Base-by-base conservation (phyloP, 2,113 vertebrate species). In the Rhinichthys klamathensis region DNA sequence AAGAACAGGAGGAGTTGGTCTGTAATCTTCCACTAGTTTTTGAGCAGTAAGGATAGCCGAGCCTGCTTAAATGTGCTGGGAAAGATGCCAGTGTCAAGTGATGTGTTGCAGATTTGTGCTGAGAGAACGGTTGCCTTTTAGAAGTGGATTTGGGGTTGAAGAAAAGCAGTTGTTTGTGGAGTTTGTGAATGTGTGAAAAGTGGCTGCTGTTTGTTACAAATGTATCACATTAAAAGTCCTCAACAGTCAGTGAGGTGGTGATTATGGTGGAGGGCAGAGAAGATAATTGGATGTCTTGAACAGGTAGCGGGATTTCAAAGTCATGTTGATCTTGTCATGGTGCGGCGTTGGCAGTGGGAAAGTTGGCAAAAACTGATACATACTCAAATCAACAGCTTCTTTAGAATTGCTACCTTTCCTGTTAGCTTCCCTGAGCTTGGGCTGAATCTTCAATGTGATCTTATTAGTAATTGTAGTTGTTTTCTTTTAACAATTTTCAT, bases 351-450 rank as follows among this genome's bases (percentile, higher is more conserved):
- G 25, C 44, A 51, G 72, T 15, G 73, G 73, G 3, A 16, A 75
- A 32, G 30, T 67, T 67, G 63, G 46, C 44, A 75, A 13, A 75
- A 44, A 75, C 25, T 49, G 73, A 75, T 75, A 51, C 13, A 51
- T 51, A 75, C 73, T 75, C 44, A 75, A 49, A 44, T 75, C 46
- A 75, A 18, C 7, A 21, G 15, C 13, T 27, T 16, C n/a, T 75
- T 75, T 75, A 18, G 44, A 75, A 30, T 51, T 30, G 3, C 44
- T 3, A 16, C 4, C 51, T 51, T 75, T 75, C 16, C 73, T 3
- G 30, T 75, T 30, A 51, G 46, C n/a, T 51, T 25, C n/a, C 46
- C n/a, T 75, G 46, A 51, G 73, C 46, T 51, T 75, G 15, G 6
- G 8, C 5, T 3, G 25, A 15, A 15, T 61, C 25, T 63, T 61